Conservation (phyloP, 2,888 invertebrate species). For the Cephonodes hylas region DNA sequence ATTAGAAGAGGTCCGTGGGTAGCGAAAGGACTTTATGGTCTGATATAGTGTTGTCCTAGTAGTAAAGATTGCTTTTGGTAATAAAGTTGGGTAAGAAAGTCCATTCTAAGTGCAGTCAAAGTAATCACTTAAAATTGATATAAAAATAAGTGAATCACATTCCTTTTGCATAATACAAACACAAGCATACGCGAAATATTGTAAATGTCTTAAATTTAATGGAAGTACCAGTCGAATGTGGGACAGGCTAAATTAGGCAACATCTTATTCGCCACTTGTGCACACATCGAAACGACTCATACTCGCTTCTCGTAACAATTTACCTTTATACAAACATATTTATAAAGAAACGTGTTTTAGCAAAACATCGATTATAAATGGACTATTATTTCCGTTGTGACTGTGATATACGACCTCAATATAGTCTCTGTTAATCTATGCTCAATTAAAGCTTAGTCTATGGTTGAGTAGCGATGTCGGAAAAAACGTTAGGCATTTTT, state of each 20-base stretch:
- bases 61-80: too few species aligned
- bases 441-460: background rate
- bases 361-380: conserved; percentile 1
- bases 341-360: background rate
- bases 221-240: background rate
- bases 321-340: background rate
- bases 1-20: too few species aligned
- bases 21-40: too few species aligned
- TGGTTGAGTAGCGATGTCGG: background rate
- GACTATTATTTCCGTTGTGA: background rate
- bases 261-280: conserved; percentile 9
- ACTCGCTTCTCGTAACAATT: background rate
- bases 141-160: background rate
- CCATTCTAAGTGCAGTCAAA: too few species aligned
- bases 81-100: too few species aligned
- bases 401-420: background rate
- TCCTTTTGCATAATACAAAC: background rate
- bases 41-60: too few species aligned
- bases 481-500: background rate
- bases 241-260: conserved; percentile 13
- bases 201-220: conserved; percentile 4
- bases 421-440: conserved; percentile 1
- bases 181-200: background rate
- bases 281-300: conserved; percentile 5
- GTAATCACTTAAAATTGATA: too few species aligned